These are phyloP conservation scores for Diadegma fenestrale DNA, from an alignment of 2,888 invertebrate species.

Conservation along the genomic window DNA sequence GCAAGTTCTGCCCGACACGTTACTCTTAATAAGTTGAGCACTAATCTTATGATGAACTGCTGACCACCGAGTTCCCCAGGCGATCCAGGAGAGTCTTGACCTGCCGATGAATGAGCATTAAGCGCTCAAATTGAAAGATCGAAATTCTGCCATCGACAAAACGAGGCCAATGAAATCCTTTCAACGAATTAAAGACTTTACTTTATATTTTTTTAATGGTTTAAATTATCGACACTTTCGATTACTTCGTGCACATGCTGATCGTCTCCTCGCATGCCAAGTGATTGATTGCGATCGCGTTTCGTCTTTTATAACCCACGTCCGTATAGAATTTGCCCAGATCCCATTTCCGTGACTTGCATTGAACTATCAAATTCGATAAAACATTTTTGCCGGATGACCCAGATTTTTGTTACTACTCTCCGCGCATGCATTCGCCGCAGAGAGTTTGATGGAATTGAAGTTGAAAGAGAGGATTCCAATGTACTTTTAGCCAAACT, in stretches of 20 bases:
- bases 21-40: background rate
- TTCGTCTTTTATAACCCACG: background rate
- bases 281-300: background rate
- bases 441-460: conserved; percentile 23
- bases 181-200: no score
- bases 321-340: background rate
- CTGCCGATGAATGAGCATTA: no score
- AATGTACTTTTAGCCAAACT: background rate
- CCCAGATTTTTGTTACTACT: background rate
- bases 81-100: no score
- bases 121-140: no score
- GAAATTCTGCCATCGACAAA: no score
- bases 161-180: no score
- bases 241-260: background rate
- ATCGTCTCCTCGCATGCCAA: background rate
- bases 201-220: background rate
- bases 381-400: background rate
- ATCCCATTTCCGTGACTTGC: background rate
- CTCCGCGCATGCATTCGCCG: background rate
- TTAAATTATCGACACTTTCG: background rate
- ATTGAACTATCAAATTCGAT: background rate
- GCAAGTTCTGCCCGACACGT: background rate
- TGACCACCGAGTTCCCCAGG: no score
- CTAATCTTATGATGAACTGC: background rate
- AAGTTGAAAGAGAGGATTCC: conserved; percentile 26